Base-by-base conservation (phyloP, 1,140 invertebrate genomes). In the Zaprionus kolodkinae region DNA sequence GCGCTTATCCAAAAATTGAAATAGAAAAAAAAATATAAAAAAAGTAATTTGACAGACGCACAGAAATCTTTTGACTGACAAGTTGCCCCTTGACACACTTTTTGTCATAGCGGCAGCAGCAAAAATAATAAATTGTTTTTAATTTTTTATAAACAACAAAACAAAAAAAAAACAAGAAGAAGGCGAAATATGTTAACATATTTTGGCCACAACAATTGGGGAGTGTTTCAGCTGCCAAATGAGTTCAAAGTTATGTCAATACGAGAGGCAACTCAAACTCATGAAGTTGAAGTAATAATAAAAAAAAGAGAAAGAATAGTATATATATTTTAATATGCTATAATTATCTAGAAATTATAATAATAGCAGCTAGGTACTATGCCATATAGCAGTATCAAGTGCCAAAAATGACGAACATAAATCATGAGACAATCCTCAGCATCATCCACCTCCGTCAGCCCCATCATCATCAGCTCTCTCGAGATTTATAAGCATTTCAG, bases 11-110 rank as follows among this genome's bases (percentile, higher is more conserved):
- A 73, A 57, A 73, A 52, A 61, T 12, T 40, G 56, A 59, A 66
- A 48, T 33, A 35, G 35, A 9, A 71, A 63, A 55, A 72, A 63
- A 55, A 67, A 68, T 65, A 55, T 15, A 72, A 30, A 30, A 60
- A 72, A 69, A 55, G 21, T 57, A 60, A 56, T 78, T 83, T 88
- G 85, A 88, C 85, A 81, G 82, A 60, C 82, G 56, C 71, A 62
- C 79, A 66, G 73, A 83, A 89, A 89, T 89, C 85, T 75, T 81
- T 74, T 89, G 85, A 85, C 78, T 89, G 85, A 89, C 85, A 89
- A 81, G 81, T 79, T 88, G 85, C 85, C 85, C 85, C 85, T 88
- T 88, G 85, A 88, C 85, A 88, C 70, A 88, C 78, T 85, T 88
- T 88, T 89, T 88, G 78, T 84, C 85, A 72, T 81, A 84, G 85